These are phyloP conservation scores for Plemyria rubiginata DNA, from an alignment of 2,888 invertebrate species.

Conservation along the genomic window DNA sequence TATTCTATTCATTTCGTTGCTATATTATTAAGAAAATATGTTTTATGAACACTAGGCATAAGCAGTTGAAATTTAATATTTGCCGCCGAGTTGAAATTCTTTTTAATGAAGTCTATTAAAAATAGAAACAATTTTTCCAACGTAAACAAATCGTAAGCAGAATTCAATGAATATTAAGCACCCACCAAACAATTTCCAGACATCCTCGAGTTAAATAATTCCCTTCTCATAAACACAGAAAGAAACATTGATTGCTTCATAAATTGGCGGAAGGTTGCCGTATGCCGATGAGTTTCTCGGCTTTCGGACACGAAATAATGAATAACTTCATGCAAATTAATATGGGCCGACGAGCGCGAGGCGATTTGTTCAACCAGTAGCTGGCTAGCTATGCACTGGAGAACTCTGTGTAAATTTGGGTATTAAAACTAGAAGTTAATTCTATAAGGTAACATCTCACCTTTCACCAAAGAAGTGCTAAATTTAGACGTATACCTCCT, in stretches of 20 bases:
- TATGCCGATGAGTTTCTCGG: slow-evolving; percentile 64
- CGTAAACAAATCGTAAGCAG: slow-evolving; percentile 78
- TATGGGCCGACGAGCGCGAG: slow-evolving; percentile 46
- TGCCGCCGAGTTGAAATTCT: background rate
- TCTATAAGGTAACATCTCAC: background rate
- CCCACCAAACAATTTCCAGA: slow-evolving; percentile 73
- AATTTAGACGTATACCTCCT: background rate
- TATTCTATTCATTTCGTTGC: no score
- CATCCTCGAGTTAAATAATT: slow-evolving; percentile 71
- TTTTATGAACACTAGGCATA: no score
- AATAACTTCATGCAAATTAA: slow-evolving; percentile 70
- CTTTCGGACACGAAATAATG: slow-evolving; percentile 62
- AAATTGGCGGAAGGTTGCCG: slow-evolving; percentile 74
- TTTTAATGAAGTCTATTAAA: background rate
- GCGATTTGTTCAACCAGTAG: slow-evolving; percentile 14
- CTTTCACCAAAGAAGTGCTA: background rate
- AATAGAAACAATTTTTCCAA: slow-evolving; percentile 42
- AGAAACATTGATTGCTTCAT: slow-evolving; percentile 79
- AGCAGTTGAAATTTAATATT: no score
- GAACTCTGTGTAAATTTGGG: background rate
- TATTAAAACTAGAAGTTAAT: background rate
- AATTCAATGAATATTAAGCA: slow-evolving; percentile 81
- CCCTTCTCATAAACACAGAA: slow-evolving; percentile 71
- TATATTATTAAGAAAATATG: no score
- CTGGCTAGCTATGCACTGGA: background rate